Evolutionary conservation across 2,113 vertebrate genomes (phyloP).

Genomic region (Charina bottae): DNA sequence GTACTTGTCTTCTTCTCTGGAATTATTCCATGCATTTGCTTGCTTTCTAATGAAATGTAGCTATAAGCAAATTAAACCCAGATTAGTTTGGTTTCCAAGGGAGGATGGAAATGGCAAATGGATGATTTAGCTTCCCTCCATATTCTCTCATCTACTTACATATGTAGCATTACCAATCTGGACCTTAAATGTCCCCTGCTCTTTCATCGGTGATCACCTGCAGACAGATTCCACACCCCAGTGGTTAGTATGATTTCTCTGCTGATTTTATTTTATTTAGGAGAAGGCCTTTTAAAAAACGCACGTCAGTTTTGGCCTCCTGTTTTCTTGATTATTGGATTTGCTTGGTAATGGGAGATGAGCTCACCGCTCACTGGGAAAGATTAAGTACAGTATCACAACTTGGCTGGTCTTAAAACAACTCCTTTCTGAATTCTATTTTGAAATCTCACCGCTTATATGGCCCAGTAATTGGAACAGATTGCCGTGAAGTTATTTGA

Average conservation of each 20-base stretch:
- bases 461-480: conserved; percentile 62
- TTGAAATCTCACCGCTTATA: conserved; percentile 61
- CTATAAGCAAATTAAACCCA: conserved; percentile 1
- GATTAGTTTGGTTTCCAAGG: neutral
- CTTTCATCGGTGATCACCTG: neutral
- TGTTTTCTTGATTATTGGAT: conserved; percentile 66
- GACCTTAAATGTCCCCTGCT: neutral
- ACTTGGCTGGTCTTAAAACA: conserved; percentile 66
- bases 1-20: accelerated
- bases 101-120: neutral
- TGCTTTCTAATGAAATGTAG: neutral
- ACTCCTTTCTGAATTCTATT: conserved; percentile 60
- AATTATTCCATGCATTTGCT: neutral
- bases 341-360: conserved; percentile 66
- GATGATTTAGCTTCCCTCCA: neutral
- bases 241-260: neutral
- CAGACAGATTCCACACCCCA: neutral
- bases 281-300: conserved; percentile 43
- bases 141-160: neutral
- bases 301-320: conserved; percentile 44
- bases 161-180: neutral
- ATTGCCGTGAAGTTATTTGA: conserved; percentile 60
- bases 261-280: conserved; percentile 30
- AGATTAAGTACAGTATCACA: conserved; percentile 69
- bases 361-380: conserved; percentile 67